Evolutionary conservation across 1,140 invertebrate species (phyloP), one percentile per base, ranked within the genome.

Genomic region (Vanessa atalanta): DNA sequence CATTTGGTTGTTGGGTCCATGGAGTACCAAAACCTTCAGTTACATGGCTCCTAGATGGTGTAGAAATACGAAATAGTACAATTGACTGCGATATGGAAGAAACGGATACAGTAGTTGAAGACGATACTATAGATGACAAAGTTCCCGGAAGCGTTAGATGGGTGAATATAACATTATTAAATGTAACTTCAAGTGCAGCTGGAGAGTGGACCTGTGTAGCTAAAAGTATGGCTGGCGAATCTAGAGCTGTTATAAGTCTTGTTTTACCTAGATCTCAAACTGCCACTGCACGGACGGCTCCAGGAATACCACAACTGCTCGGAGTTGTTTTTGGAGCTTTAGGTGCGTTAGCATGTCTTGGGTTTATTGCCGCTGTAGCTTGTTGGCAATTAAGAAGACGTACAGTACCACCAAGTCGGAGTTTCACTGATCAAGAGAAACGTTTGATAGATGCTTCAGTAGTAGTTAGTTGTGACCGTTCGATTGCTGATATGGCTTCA

Each of bases 381-480:
- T 90, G 88, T 7, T 92, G 90, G 89, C 88, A 89, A 77, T 82
- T 91, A 20, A 84, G 88, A 74, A 93, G 94, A 61, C 88, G 94
- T 3, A 92, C 94, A 12, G 94, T 95, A 69, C 95, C 95, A 78
- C 94, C 95, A 1, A 97, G 96, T 82, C 94, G 95, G 48, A 97
- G 96, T 85, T 97, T 97, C 83, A 96, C 95, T 20, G 97, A 97
- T 70, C 97, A 97, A 88, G 96, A 97, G 81, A 97, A 97, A 88
- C 96, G 96, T 77, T 89, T 97, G 8, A 93, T 97, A 43, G 96
- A 97, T 82, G 94, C 96, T 16, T 93, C 93, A 14, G 96, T 97
- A 16, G 96, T 96, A 3, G 97, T 96, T 0, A 95, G 94, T 69
- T 96, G 96, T 5, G 96, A 96, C 74, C 94, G 96, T 7, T 93